Evolutionary conservation across 2,888 invertebrate species (phyloP).

Genomic region (Beris chalybata): DNA sequence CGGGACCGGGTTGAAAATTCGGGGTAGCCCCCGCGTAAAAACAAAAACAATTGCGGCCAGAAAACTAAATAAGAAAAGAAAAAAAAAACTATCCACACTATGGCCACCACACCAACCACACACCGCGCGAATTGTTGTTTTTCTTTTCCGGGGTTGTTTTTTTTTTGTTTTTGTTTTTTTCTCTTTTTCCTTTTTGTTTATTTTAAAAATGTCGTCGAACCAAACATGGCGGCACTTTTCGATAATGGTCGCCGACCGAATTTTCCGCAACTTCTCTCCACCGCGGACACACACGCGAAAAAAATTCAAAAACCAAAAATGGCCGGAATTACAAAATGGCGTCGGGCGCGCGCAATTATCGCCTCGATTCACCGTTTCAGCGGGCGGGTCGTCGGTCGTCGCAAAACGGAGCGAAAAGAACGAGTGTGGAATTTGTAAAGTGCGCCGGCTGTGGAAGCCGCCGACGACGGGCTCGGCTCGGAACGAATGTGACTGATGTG

Average conservation of each 20-base stretch:
- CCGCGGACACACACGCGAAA: too few relatives aligned
- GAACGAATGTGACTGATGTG: too few relatives aligned
- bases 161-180: background rate
- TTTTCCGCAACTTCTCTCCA: too few relatives aligned
- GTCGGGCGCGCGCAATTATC: slow-evolving; percentile 5
- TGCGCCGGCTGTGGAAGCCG: too few relatives aligned
- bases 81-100: slow-evolving; percentile 15
- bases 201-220: slow-evolving; percentile 72
- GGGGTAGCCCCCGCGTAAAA: background rate
- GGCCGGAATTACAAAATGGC: slow-evolving; percentile 59
- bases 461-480: too few relatives aligned
- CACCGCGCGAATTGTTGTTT: background rate
- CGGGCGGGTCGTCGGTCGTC: too few relatives aligned
- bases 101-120: slow-evolving; percentile 19
- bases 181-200: slow-evolving; percentile 41
- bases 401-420: too few relatives aligned
- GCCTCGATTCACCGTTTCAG: background rate
- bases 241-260: slow-evolving; percentile 11
- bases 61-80: slow-evolving; percentile 16
- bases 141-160: slow-evolving; percentile 23
- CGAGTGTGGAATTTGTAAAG: too few relatives aligned
- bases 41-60: background rate
- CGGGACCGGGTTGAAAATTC: too few relatives aligned
- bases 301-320: slow-evolving; percentile 59
- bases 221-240: slow-evolving; percentile 71